Evolutionary conservation across 2,888 invertebrate genomes (phyloP).

Genomic region (Pterobdella sp.): DNA sequence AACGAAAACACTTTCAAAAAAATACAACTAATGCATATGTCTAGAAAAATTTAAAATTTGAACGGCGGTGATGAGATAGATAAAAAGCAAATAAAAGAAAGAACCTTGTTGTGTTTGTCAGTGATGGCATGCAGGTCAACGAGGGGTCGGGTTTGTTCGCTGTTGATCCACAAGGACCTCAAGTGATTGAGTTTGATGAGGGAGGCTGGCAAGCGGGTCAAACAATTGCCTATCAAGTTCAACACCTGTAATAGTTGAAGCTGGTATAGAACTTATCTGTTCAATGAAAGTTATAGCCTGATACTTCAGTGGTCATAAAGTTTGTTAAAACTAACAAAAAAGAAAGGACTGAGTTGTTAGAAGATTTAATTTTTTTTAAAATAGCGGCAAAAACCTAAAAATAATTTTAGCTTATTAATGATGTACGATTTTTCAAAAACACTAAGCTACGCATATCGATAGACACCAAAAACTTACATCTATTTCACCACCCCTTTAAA

Average conservation of each 20-base stretch:
- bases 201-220: background rate
- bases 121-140: background rate
- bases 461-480: too few relatives aligned
- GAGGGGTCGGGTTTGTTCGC: background rate
- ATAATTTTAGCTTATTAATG: too few relatives aligned
- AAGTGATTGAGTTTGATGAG: background rate
- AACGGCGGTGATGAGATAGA: too few relatives aligned
- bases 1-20: too few relatives aligned
- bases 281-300: background rate
- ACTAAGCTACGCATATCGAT: too few relatives aligned
- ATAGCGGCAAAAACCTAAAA: too few relatives aligned
- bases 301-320: background rate
- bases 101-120: background rate
- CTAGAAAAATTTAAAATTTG: too few relatives aligned
- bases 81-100: background rate
- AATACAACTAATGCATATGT: too few relatives aligned
- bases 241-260: background rate
- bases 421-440: too few relatives aligned
- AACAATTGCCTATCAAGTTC: background rate
- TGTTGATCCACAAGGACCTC: background rate
- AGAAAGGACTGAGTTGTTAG: background rate
- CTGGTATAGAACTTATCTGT: background rate
- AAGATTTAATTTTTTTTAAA: background rate
- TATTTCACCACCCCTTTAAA: too few relatives aligned
- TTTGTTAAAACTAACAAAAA: background rate